phyloP scores from a whole-genome alignment of 1,140 invertebrate species.

The Apis florea region DNA sequence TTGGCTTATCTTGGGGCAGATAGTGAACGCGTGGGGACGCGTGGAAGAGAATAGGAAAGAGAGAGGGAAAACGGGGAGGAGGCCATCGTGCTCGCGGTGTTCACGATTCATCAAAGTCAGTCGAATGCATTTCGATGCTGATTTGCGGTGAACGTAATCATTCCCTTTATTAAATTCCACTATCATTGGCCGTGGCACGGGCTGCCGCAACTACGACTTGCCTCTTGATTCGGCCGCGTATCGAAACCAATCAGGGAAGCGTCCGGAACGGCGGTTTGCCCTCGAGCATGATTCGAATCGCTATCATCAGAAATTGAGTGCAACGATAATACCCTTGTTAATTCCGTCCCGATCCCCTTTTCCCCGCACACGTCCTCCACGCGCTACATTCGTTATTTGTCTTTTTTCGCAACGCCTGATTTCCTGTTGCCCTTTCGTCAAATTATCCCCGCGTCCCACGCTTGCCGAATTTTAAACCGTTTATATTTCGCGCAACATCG shows the following conservation, averaged over 20 bases:
- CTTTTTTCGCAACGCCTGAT: too few species aligned
- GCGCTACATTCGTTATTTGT: neutral
- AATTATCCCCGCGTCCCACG: too few species aligned
- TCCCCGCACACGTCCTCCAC: too few species aligned
- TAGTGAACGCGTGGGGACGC: neutral
- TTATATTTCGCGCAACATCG: too few species aligned
- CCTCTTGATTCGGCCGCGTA: conserved; percentile 30
- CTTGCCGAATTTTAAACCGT: too few species aligned
- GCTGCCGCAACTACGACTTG: conserved; percentile 52
- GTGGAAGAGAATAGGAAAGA: neutral
- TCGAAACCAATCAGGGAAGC: conserved; percentile 63
- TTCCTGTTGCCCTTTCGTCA: too few species aligned
- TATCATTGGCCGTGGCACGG: conserved; percentile 38
- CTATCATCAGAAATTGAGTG: conserved; percentile 63
- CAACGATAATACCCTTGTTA: conserved; percentile 44
- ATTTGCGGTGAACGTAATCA: conserved; percentile 67
- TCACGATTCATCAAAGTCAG: conserved; percentile 65
- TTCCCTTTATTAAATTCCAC: conserved; percentile 67
- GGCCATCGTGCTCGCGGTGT: conserved; percentile 10
- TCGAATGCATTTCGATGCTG: conserved; percentile 62
- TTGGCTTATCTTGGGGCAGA: conserved; percentile 61
- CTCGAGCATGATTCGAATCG: conserved; percentile 57
- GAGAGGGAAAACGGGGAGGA: neutral
- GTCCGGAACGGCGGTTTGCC: conserved; percentile 63
- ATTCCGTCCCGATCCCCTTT: conserved; percentile 13